Conservation (phyloP, 2,888 invertebrate genomes). For the Ochropleura plecta region DNA sequence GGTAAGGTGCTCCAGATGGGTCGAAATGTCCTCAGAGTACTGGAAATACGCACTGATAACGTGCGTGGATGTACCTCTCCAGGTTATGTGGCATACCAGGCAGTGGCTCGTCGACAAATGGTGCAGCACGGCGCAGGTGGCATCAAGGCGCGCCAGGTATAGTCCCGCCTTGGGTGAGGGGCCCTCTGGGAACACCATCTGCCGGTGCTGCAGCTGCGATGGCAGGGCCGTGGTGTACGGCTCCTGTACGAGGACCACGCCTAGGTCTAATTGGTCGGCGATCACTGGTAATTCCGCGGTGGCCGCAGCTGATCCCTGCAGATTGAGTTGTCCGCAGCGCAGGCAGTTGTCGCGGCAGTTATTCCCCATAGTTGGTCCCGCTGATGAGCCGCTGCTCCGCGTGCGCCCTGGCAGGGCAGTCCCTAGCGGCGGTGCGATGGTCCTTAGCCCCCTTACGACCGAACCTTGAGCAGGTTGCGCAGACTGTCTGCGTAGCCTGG, state of each 20-base stretch:
- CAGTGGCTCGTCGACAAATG: background rate
- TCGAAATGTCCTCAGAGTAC: conserved; percentile 5
- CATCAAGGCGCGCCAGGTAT: background rate
- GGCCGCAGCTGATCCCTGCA: conserved; percentile 50
- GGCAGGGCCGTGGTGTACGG: background rate
- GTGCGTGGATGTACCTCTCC: accelerated
- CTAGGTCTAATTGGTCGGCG: too few species aligned
- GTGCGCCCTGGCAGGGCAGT: conserved; percentile 50
- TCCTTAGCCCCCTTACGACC: conserved; percentile 9
- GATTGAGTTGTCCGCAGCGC: conserved; percentile 50
- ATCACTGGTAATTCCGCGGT: conserved; percentile 51
- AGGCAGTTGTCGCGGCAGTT: too few species aligned
- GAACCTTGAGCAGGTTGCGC: conserved; percentile 58
- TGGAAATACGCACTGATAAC: conserved; percentile 11
- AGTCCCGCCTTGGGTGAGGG: background rate
- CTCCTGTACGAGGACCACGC: too few species aligned
- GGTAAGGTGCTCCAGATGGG: conserved; percentile 39
- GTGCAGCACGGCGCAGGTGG: background rate
- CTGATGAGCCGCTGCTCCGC: conserved; percentile 46
- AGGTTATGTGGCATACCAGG: conserved; percentile 3
- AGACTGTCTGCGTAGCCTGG: background rate
- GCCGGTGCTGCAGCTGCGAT: background rate
- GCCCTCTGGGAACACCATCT: background rate
- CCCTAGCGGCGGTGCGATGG: conserved; percentile 48
- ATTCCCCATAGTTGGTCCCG: conserved; percentile 27